Conservation (phyloP, 1,140 invertebrate genomes). For the Drosophila dunni region DNA sequence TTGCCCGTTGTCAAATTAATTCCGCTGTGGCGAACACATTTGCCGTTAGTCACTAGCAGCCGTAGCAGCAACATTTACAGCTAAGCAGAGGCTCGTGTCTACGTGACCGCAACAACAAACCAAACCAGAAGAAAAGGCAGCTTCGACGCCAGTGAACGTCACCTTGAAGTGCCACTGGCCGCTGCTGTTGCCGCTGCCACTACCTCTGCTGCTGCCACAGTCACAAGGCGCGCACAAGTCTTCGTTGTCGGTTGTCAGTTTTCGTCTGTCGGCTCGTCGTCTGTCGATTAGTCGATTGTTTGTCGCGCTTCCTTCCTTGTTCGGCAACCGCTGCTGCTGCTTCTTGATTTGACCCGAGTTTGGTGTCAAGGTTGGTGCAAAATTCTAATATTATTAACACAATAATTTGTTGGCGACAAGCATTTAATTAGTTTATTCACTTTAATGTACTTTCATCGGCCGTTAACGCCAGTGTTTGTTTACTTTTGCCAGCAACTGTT, state of each 20-base stretch:
- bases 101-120: conserved; percentile 37
- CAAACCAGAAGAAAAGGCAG: conserved; percentile 14
- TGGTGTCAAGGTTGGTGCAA: conserved; percentile 43
- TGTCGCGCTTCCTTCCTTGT: not conserved
- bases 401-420: conserved; percentile 8
- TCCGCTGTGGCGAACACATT: conserved; percentile 33
- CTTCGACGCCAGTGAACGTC: conserved; percentile 24
- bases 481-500: conserved; percentile 12
- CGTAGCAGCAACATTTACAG: conserved; percentile 37
- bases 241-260: conserved; percentile 26
- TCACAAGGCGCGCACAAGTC: conserved; percentile 46
- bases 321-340: conserved; percentile 2
- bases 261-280: conserved; percentile 12
- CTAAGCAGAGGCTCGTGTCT: conserved; percentile 25
- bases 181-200: not conserved
- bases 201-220: conserved; percentile 8
- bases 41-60: conserved; percentile 25
- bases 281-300: conserved; percentile 1
- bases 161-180: conserved; percentile 50
- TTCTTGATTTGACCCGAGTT: not conserved
- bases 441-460: conserved; percentile 15
- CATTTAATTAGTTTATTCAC: conserved; percentile 5
- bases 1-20: conserved; percentile 43
- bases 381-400: conserved; percentile 8
- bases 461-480: conserved; percentile 4